Percentiles rank a stretch among this genome's conserved stretches.
phyloP scores from a whole-genome alignment of 2,113 vertebrate species.

The Fregetta grallaria region DNA sequence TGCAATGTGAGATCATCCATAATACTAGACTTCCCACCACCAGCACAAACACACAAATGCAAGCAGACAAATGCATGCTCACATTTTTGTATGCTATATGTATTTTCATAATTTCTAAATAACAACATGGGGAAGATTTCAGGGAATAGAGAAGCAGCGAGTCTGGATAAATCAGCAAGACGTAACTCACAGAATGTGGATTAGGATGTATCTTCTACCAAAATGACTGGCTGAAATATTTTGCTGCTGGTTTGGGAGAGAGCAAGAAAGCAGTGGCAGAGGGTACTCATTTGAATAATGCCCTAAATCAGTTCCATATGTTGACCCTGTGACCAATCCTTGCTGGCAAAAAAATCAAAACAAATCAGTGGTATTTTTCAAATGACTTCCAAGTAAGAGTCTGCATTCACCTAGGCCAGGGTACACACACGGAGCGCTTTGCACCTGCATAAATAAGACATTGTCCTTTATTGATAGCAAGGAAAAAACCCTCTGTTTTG shows the following conservation, averaged over 20 bases:
- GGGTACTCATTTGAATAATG: slow-evolving; percentile 55
- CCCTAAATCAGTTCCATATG: slow-evolving; percentile 66
- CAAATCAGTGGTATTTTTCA: slow-evolving; percentile 49
- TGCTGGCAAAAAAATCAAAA: slow-evolving; percentile 47
- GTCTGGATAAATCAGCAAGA: background rate
- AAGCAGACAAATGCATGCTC: background rate
- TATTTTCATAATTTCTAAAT: background rate
- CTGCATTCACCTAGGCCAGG: slow-evolving; percentile 22
- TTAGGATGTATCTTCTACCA: background rate
- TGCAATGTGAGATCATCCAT: background rate
- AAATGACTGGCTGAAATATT: background rate
- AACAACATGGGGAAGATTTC: background rate
- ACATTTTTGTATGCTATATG: background rate
- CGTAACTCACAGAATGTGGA: background rate
- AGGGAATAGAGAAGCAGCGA: background rate
- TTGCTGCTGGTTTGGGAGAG: slow-evolving; percentile 15
- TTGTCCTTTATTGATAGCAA: slow-evolving; percentile 23
- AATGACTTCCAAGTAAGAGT: slow-evolving; percentile 37
- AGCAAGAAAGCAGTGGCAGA: slow-evolving; percentile 37
- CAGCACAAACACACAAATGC: background rate
- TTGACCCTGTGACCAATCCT: slow-evolving; percentile 56
- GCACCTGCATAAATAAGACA: slow-evolving; percentile 48
- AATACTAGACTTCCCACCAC: background rate
- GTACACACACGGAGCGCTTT: background rate
- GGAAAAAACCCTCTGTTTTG: background rate